Evolutionary conservation across 2,797 vertebrate genomes (phyloP).

Genomic region (Gobionotothen gibberifrons): DNA sequence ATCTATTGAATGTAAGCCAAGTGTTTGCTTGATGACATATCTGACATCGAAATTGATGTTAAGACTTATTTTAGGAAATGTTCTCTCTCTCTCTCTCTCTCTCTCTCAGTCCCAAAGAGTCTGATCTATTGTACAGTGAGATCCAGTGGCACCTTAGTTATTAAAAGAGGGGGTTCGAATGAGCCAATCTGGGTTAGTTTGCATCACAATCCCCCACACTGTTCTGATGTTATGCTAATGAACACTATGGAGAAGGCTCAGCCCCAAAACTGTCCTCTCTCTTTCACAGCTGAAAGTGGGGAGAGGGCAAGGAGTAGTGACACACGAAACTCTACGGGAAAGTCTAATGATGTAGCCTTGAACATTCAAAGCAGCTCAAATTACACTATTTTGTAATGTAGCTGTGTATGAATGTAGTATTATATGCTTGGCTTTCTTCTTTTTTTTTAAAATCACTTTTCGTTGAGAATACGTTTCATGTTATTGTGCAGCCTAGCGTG

Average conservation of each 20-base stretch:
- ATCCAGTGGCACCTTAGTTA: conserved; percentile 62
- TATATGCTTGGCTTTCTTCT: conserved; percentile 7
- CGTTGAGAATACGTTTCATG: conserved; percentile 31
- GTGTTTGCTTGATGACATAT: conserved; percentile 23
- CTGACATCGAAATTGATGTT: conserved; percentile 6
- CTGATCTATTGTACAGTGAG: conserved; percentile 49
- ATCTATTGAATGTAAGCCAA: conserved; percentile 6
- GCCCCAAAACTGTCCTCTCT: conserved; percentile 74
- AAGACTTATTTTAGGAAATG: conserved; percentile 41
- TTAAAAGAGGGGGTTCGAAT: conserved; percentile 69
- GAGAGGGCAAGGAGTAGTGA: conserved; percentile 73
- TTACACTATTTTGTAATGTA: conserved; percentile 25
- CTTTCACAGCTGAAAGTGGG: conserved; percentile 68
- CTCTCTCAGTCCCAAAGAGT: conserved; percentile 25
- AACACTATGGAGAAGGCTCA: conserved; percentile 70
- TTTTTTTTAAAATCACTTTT: background rate
- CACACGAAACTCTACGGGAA: conserved; percentile 61
- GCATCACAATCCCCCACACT: conserved; percentile 82
- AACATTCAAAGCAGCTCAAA: conserved; percentile 60
- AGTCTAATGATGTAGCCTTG: conserved; percentile 58
- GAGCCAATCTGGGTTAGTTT: conserved; percentile 80
- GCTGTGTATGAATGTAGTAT: conserved; percentile 22
- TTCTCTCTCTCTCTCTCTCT: background rate
- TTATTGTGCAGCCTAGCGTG: conserved; percentile 40
- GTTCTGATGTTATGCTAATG: conserved; percentile 87